A percentile compares a stretch with the other conserved stretches of the same genome.
phyloP scores from a whole-genome alignment of 2,797 vertebrate species.

The Phoxinus dragarum region DNA sequence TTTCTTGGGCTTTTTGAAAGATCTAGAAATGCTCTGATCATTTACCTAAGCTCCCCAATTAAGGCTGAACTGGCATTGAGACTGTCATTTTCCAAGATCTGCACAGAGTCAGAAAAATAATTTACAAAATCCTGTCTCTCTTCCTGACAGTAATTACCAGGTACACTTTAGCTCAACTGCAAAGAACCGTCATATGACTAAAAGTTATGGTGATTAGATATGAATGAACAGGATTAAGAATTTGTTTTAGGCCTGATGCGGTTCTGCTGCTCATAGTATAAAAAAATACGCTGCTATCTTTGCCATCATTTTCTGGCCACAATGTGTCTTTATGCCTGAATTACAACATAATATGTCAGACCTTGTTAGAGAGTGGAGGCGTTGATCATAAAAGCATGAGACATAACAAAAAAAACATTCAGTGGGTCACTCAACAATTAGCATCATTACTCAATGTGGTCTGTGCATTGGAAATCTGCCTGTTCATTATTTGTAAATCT shows the following conservation, averaged over 20 bases:
- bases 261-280: not conserved
- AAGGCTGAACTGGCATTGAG: constrained; percentile 1
- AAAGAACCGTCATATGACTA: constrained; percentile 6
- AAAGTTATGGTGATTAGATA: constrained; percentile 17
- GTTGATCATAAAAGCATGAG: constrained; percentile 15
- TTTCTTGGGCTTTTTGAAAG: not conserved
- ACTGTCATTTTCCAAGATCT: constrained; percentile 31
- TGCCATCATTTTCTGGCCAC: constrained; percentile 2
- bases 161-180: constrained; percentile 23
- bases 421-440: not conserved
- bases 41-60: constrained; percentile 32
- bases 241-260: constrained; percentile 11
- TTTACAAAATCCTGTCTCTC: constrained; percentile 23
- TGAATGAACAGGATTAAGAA: constrained; percentile 23
- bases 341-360: constrained; percentile 6
- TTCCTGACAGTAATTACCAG: constrained; percentile 40
- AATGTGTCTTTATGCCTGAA: not conserved
- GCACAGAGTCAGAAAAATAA: not conserved
- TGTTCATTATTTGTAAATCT: constrained; percentile 34
- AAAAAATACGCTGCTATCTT: constrained; percentile 20
- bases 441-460: not conserved
- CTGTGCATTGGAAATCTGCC: not conserved
- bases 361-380: constrained; percentile 18
- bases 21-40: constrained; percentile 16
- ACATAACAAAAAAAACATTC: not conserved